Conservation (phyloP, 2,797 vertebrate genomes). For the Alectoris magna region DNA sequence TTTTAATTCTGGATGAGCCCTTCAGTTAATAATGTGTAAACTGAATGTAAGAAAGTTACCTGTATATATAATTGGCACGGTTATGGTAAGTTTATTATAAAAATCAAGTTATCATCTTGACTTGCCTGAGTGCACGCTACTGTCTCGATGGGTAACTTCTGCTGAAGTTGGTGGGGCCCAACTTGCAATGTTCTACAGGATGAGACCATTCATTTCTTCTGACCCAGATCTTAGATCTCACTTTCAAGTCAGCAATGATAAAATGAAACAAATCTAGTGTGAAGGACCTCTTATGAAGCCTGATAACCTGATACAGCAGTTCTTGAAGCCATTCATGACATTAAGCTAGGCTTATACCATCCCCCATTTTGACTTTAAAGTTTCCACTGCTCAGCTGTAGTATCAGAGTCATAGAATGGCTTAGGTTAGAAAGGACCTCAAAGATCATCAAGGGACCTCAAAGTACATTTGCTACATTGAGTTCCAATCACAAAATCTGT, state of each 20-base stretch:
- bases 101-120: not conserved
- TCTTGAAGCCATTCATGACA: not conserved
- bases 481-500: not conserved
- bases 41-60: not conserved
- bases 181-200: not conserved
- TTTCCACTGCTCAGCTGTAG: not conserved
- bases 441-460: too few species aligned
- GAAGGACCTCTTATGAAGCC: not conserved
- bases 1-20: not conserved
- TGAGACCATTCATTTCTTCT: not conserved
- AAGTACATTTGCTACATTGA: not conserved
- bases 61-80: fast-evolving
- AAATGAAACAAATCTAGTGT: not conserved
- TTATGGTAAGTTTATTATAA: not conserved
- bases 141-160: not conserved
- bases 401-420: too few species aligned
- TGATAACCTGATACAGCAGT: not conserved
- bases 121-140: not conserved
- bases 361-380: not conserved
- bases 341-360: not conserved
- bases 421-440: too few species aligned
- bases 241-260: not conserved
- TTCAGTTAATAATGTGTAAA: not conserved
- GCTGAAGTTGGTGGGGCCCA: not conserved
- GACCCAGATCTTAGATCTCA: not conserved